Base-by-base conservation (phyloP, 2,797 vertebrate genomes). In the Takifugu ocellatus region DNA sequence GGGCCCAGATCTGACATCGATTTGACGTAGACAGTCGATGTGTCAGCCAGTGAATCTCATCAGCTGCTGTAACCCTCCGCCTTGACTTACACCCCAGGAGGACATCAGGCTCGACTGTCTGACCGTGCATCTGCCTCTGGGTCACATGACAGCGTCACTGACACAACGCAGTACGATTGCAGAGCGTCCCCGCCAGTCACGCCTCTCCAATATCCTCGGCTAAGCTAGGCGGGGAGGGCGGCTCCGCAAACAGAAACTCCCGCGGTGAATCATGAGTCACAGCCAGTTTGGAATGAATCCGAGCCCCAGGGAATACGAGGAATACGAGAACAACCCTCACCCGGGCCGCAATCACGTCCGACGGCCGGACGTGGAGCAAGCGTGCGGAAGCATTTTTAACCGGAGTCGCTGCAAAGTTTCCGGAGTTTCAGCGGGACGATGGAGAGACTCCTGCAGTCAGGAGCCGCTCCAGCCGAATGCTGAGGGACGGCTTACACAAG, bases 401-500 rank as follows among this genome's bases (percentile, higher is more conserved):
- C 63, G 43, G 43, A 15, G 60, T 1, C 61, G 69, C 68, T 67
- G 64, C 55, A 44, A 12, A 1, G 12, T 55, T 82, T 86, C 77
- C 70, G 78, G 59, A 70, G 68, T 74, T 79, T 78, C 60, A 51
- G 61, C 1, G 16, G 51, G 57, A 88, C 84, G 89, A 87, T 69
- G 54, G 71, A 81, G 50, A 72, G 74, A 76, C 55, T 70, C 67
- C 54, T 59, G 61, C 53, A 63, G 84, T 75, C 75, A 76, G 54
- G 39, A 53, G 61, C 56, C 5, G 45, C 68, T 71, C 64, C 66
- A 61, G 75, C 62, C 63, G 17, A 56, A 50, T 69, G 70, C 71
- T 73, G 68, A 59, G 51, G 52, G 57, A 69, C 54, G 59, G 59
- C 58, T 80, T 77, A 65, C 60, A 67, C 51, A 78, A 74, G 56